Conservation (phyloP, 2,113 vertebrate species). For the Larimichthys crocea region DNA sequence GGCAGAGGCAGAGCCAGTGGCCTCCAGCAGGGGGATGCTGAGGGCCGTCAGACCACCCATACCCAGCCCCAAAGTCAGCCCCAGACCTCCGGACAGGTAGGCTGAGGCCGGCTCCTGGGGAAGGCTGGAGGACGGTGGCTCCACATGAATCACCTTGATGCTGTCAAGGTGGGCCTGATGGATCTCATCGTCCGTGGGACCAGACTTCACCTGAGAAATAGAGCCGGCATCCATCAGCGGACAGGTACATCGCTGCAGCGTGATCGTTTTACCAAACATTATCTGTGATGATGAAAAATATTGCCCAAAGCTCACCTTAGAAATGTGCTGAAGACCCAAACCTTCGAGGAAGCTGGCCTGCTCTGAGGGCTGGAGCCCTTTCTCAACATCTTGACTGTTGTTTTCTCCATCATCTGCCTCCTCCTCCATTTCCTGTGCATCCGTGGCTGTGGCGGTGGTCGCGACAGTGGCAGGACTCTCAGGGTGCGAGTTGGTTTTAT, state of each 20-base stretch:
- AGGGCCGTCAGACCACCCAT: conserved; percentile 78
- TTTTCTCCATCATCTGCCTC: conserved; percentile 44
- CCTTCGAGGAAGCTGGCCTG: conserved; percentile 90
- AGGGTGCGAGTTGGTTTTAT: conserved; percentile 85
- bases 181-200: conserved; percentile 84
- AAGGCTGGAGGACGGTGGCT: conserved; percentile 89
- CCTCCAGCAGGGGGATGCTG: conserved; percentile 88
- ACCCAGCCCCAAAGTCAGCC: conserved; percentile 61
- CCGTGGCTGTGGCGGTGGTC: fast-evolving
- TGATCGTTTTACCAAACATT: neutral
- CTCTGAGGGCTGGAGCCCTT: conserved; percentile 21
- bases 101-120: conserved; percentile 88
- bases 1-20: conserved; percentile 75
- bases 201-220: conserved; percentile 77
- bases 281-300: too few relatives aligned
- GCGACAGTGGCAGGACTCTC: neutral
- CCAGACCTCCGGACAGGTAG: conserved; percentile 59
- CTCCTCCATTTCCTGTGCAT: neutral
- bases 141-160: conserved; percentile 90
- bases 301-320: conserved; percentile 62
- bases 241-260: neutral
- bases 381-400: neutral
- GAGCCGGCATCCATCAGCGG: neutral
- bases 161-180: conserved; percentile 86
- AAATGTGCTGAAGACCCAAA: conserved; percentile 91